phyloP scores from a whole-genome alignment of 2,888 invertebrate genomes.

The Hedychridium roseum region DNA sequence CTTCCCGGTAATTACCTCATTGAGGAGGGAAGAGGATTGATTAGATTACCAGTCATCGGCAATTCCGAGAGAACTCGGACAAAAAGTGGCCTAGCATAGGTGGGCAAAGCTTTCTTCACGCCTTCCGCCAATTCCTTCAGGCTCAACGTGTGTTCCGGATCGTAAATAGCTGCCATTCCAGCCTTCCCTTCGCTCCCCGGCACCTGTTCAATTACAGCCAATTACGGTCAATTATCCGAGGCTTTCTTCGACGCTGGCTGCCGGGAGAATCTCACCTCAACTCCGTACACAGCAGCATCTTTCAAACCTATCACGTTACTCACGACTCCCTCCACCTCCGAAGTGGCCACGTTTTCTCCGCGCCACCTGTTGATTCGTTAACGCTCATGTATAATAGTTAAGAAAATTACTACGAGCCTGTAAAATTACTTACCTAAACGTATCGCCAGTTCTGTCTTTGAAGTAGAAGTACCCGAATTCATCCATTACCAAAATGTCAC shows the following conservation, averaged over 20 bases:
- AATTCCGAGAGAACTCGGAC: constrained; percentile 79
- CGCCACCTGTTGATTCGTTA: constrained; percentile 74
- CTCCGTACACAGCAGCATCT: constrained; percentile 90
- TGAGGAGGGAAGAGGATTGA: too few species aligned
- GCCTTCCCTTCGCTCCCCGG: constrained; percentile 85
- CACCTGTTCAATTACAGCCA: constrained; percentile 69
- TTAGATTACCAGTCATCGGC: constrained; percentile 74
- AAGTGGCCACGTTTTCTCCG: constrained; percentile 96
- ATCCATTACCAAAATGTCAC: constrained; percentile 90
- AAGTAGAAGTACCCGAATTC: constrained; percentile 94
- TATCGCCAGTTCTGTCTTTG: constrained; percentile 88
- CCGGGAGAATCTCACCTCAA: constrained; percentile 85
- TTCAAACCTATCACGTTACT: constrained; percentile 78
- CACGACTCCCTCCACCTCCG: constrained; percentile 92
- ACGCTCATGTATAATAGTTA: background rate
- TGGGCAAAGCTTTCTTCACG: constrained; percentile 77
- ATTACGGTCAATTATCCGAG: background rate
- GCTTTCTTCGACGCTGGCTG: too few species aligned
- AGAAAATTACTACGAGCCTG: background rate
- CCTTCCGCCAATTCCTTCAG: constrained; percentile 71
- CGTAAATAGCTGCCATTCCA: constrained; percentile 92
- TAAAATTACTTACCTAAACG: constrained; percentile 68
- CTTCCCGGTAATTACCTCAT: too few species aligned
- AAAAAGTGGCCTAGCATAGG: constrained; percentile 91
- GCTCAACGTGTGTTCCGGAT: constrained; percentile 70